These are phyloP conservation scores for Lepisosteus oculatus DNA, from an alignment of 2,113 vertebrate species.

Conservation along the genomic window DNA sequence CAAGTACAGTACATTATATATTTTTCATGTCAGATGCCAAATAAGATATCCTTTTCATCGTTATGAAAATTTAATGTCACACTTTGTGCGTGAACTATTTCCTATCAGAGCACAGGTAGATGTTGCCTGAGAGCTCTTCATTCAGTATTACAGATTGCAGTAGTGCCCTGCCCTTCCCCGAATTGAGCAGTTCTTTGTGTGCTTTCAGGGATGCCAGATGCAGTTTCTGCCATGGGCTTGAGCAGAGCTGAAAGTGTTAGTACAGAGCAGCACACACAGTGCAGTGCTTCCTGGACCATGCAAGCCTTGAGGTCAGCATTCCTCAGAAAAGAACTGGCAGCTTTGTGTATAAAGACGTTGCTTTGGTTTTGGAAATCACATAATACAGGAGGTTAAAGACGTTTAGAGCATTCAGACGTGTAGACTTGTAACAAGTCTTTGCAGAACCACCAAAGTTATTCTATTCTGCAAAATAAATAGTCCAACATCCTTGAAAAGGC, in stretches of 20 bases:
- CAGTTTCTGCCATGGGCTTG: neutral
- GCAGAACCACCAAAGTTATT: too few relatives aligned
- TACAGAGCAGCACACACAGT: neutral
- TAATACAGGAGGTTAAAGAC: too few relatives aligned
- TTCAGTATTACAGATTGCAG: neutral
- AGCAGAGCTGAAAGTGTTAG: neutral
- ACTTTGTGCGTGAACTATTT: neutral
- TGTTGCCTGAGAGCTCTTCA: neutral
- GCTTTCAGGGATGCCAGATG: neutral
- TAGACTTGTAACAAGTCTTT: too few relatives aligned
- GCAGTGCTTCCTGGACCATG: neutral
- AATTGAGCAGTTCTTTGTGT: neutral
- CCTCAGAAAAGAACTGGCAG: neutral
- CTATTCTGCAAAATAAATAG: too few relatives aligned
- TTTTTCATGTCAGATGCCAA: too few relatives aligned
- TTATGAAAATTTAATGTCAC: neutral
- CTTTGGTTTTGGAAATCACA: neutral
- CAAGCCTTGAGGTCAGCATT: neutral
- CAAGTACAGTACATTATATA: too few relatives aligned
- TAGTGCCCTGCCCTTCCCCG: neutral
- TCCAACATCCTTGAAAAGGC: too few relatives aligned
- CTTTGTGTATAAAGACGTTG: neutral
- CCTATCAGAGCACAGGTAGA: neutral
- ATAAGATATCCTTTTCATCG: neutral
- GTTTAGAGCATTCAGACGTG: too few relatives aligned